A percentile compares a stretch with the other conserved stretches of the same genome.
phyloP scores from a whole-genome alignment of 1,140 invertebrate genomes.

The Tetramorium simillimum region DNA sequence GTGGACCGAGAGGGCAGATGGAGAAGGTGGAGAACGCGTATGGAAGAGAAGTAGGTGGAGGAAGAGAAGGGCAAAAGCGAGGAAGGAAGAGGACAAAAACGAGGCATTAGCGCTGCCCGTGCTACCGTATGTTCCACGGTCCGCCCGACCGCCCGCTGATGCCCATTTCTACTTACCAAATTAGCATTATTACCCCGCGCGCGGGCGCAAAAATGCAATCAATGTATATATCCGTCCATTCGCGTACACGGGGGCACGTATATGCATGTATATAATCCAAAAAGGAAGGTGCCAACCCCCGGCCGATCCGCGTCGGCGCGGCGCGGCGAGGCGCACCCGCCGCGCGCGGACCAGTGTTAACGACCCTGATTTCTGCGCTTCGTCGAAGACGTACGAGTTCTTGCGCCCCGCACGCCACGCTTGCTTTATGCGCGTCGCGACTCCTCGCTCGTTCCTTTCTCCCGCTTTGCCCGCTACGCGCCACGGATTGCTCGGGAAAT shows the following conservation, averaged over 20 bases:
- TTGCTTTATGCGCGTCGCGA: constrained; percentile 55
- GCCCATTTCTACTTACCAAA: constrained; percentile 83
- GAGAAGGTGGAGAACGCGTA: constrained; percentile 48
- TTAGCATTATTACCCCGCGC: constrained; percentile 82
- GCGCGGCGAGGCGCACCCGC: constrained; percentile 53
- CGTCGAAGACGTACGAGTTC: constrained; percentile 67
- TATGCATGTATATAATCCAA: constrained; percentile 68
- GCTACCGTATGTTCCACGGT: constrained; percentile 78
- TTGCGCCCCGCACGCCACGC: constrained; percentile 46
- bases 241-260: constrained; percentile 50
- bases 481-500: constrained; percentile 19
- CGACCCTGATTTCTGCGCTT: constrained; percentile 74
- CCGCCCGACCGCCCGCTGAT: constrained; percentile 81
- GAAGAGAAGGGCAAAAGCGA: constrained; percentile 43
- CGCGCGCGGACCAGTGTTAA: constrained; percentile 72
- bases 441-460: not conserved
- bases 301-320: constrained; percentile 64
- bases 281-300: constrained; percentile 72
- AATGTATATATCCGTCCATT: constrained; percentile 74
- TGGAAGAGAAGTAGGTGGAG: constrained; percentile 39
- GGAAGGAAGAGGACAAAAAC: constrained; percentile 79
- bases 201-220: constrained; percentile 80
- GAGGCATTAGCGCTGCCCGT: constrained; percentile 81
- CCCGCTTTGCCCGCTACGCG: not conserved
- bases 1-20: constrained; percentile 46